phyloP scores from a whole-genome alignment of 2,797 vertebrate genomes.

The Macrochelys suwanniensis region DNA sequence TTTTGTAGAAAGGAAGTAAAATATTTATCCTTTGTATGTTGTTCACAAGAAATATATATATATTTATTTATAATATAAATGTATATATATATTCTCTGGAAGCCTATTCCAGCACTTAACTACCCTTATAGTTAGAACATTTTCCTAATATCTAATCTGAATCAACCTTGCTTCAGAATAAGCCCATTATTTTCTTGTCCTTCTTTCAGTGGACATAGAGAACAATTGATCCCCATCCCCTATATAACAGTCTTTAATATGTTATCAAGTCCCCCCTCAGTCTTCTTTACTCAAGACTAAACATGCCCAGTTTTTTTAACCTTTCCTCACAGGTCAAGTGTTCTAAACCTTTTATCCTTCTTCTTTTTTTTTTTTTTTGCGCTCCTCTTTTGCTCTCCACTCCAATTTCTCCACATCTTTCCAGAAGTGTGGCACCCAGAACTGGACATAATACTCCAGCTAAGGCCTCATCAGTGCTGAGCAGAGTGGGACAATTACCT shows the following conservation, averaged over 20 bases:
- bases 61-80: too few relatives aligned
- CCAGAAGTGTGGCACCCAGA: too few relatives aligned
- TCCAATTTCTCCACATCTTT: not conserved
- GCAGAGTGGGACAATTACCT: not conserved
- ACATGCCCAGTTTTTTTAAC: not conserved
- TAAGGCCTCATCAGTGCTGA: not conserved
- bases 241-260: not conserved
- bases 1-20: not conserved
- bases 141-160: not conserved
- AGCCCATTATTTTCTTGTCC: not conserved
- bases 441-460: not conserved
- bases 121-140: not conserved
- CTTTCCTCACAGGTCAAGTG: not conserved
- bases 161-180: not conserved
- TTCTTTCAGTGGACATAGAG: not conserved
- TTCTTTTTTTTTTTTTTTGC: too few relatives aligned
- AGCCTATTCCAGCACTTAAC: not conserved
- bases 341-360: not conserved
- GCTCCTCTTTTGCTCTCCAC: not conserved
- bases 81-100: too few relatives aligned
- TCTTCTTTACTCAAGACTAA: not conserved
- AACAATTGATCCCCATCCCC: not conserved
- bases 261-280: not conserved
- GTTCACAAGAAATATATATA: not conserved
- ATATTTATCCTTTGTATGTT: not conserved